Evolutionary conservation across 2,888 invertebrate genomes (phyloP), one percentile per base, ranked within the genome.

Genomic region (Drosophila pseudotalamancana): DNA sequence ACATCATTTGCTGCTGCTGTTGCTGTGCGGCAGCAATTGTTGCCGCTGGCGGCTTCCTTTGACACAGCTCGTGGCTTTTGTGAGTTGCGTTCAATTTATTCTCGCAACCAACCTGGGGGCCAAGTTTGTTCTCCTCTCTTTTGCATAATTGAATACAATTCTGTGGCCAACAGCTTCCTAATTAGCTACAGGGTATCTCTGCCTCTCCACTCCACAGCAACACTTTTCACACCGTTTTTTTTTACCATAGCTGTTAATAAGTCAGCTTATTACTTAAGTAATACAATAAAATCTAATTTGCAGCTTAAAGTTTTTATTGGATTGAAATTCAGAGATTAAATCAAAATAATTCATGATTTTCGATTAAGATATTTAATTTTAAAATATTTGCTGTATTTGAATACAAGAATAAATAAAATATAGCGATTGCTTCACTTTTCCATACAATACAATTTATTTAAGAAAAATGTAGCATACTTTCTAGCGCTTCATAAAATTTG

Each of bases 31-130:
- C n/a, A 8, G 21, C 37, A 56, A 39, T 12, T 46, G 63, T 50
- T 81, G 68, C n/a, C 56, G 54, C 42, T 50, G 53, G 54, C 39
- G 46, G 48, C 50, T 80, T 70, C 60, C 77, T 87, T 81, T 84
- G 86, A 70, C 65, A 83, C 50, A 62, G 37, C 27, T 66, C 51
- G 45, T 54, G 65, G 64, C 72, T 66, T 76, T 71, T 71, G 71
- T 67, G 40, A 48, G 18, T 19, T 43, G 29, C 25, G 23, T 49
- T 39, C 25, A 48, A 29, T 57, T 45, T 14, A 19, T 12, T 14
- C 27, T n/a, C 27, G n/a, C 23, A 25, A 48, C 42, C 19, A 55
- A 45, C 34, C 55, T 71, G 40, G 43, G 63, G 56, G 55, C 29
- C 27, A 46, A 53, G 18, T 40, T 64, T 46, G 12, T 31, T 37